Evolutionary conservation across 2,113 vertebrate species (phyloP).

Genomic region (Riparia riparia): DNA sequence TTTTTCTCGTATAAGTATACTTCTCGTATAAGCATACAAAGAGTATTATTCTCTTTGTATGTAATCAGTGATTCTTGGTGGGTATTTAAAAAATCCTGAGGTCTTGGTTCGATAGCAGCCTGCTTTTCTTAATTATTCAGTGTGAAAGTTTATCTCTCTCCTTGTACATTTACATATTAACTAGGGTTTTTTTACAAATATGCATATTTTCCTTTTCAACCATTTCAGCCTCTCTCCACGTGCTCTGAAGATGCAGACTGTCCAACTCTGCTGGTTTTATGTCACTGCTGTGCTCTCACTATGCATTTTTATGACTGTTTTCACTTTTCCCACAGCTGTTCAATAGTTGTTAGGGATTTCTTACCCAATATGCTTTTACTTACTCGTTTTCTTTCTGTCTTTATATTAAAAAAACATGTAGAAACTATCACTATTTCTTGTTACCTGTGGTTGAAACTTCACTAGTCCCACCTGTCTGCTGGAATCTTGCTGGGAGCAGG

Average conservation of each 20-base stretch:
- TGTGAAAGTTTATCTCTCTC: not conserved
- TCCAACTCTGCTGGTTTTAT: accelerated
- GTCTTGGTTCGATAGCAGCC: not conserved
- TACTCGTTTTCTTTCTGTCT: not conserved
- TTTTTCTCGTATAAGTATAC: accelerated
- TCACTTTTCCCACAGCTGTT: accelerated
- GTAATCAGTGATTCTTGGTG: not conserved
- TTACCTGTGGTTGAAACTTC: not conserved
- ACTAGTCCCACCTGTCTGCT: not conserved
- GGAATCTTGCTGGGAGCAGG: not conserved
- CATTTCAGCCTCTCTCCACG: not conserved
- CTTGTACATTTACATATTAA: accelerated
- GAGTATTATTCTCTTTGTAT: not conserved
- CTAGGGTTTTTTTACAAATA: accelerated
- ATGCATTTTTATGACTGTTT: not conserved
- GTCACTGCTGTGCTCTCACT: not conserved
- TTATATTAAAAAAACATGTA: not conserved
- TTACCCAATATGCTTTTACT: not conserved
- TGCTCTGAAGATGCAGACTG: not conserved
- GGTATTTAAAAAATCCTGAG: not conserved
- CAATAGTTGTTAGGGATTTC: not conserved
- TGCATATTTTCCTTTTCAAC: accelerated
- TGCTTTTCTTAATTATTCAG: not conserved
- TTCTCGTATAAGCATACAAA: accelerated
- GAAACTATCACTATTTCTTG: not conserved